Base-by-base conservation (phyloP, 2,113 vertebrate genomes). In the Tonatia bakeri region DNA sequence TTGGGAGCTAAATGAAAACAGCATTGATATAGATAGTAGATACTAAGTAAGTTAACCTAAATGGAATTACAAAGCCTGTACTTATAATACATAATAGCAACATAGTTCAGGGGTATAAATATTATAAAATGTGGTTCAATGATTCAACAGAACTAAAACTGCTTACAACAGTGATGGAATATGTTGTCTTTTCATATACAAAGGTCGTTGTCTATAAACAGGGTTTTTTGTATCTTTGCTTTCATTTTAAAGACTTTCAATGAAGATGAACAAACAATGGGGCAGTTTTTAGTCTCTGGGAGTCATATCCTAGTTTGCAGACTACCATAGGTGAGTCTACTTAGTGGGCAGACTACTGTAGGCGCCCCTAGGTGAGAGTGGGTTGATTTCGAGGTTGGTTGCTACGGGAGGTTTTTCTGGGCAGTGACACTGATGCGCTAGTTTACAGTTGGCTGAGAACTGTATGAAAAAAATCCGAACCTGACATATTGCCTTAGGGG, bases 31-130 rank as follows among this genome's bases (percentile, higher is more conserved):
- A 89, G 24, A 85, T 3, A 79, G 43, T 61, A 96, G 87, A 16
- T 90, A 36, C 33, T 91, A 72, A 77, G 52, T 94, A 69, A 93
- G 11, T 90, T 86, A 91, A 93, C 12, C 10, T 83, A 91, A 87
- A 31, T 67, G 31, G 24, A 91, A 90, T 94, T 47, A 79, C 14
- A 85, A 75, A 61, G 1, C 5, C 33, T 28, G 15, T 3, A 81
- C 91, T 84, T 81, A 59, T 40, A 87, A 80, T 19, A 1, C 28
- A 45, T 61, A n/a, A 5, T 82, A 40, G 81, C 83, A 87, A 38
- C 43, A 80, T 0, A 81, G 47, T 56, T 45, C 17, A 65, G 17
- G 26, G 76, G 1, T 33, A 96, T 50, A 90, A 76, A 91, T 54
- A 84, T 5, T 31, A 50, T 4, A 69, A 91, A 76, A 15, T 14